A percentile compares a stretch with the other conserved stretches of the same genome.
phyloP scores from a whole-genome alignment of 1,140 invertebrate species.

The Mylabris phalerata region DNA sequence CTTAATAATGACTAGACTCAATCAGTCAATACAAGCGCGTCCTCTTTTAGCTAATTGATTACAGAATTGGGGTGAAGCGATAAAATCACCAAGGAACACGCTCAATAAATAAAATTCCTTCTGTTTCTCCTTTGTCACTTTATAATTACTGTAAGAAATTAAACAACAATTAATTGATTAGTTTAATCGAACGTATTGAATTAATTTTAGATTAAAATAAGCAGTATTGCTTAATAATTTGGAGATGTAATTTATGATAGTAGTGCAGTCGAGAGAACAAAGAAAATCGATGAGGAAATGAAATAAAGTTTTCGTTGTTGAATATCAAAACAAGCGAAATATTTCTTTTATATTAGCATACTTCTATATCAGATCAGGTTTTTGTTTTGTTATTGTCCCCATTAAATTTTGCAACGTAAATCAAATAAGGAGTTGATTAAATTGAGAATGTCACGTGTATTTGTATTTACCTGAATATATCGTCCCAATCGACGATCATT shows the following conservation, averaged over 20 bases:
- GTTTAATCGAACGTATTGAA: background rate
- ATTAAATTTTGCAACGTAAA: no score
- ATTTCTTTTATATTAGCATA: no score
- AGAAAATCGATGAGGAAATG: conserved; percentile 11
- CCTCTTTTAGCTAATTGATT: conserved; percentile 67
- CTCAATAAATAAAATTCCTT: conserved; percentile 76
- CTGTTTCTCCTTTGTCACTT: conserved; percentile 59
- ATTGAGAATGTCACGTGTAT: background rate
- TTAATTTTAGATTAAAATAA: background rate
- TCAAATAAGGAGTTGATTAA: no score
- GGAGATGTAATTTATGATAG: conserved; percentile 5
- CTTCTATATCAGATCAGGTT: no score
- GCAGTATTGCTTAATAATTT: background rate
- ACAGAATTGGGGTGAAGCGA: conserved; percentile 68
- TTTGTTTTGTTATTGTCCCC: no score
- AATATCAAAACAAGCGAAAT: background rate
- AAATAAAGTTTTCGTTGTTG: conserved; percentile 4
- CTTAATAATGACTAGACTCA: conserved; percentile 1
- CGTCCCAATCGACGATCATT: conserved; percentile 51
- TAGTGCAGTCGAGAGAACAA: conserved; percentile 9
- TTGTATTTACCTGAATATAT: conserved; percentile 56
- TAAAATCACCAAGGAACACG: conserved; percentile 74
- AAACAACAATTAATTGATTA: conserved; percentile 1
- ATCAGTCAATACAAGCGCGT: conserved; percentile 44
- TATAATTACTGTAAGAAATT: conserved; percentile 61